phyloP scores from a whole-genome alignment of 2,113 vertebrate genomes.

The Nothocercus julius region DNA sequence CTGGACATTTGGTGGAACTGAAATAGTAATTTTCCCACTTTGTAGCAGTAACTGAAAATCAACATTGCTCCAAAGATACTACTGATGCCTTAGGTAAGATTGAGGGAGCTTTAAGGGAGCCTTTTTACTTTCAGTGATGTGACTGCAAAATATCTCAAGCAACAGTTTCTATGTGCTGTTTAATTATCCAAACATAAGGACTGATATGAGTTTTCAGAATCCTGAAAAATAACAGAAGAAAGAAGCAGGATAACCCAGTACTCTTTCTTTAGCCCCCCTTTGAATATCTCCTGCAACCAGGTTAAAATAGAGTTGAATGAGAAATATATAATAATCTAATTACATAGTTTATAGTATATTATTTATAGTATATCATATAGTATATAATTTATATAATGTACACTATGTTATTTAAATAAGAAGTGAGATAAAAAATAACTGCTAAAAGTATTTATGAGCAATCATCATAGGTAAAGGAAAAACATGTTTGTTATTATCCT shows the following conservation, averaged over 20 bases:
- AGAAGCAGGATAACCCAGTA: background rate
- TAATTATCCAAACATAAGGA: background rate
- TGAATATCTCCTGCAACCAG: background rate
- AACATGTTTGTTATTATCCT: background rate
- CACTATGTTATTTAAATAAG: background rate
- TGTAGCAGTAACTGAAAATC: background rate
- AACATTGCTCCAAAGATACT: background rate
- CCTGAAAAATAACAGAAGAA: background rate
- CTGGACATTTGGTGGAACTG: background rate
- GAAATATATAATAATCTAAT: too few relatives aligned
- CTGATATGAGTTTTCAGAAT: background rate
- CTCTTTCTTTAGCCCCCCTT: background rate
- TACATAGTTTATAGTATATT: background rate
- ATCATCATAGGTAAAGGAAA: background rate
- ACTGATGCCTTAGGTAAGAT: background rate
- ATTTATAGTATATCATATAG: background rate
- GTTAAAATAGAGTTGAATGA: background rate
- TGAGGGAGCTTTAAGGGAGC: background rate
- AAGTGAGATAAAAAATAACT: background rate
- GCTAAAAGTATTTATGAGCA: background rate
- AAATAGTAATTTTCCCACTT: background rate
- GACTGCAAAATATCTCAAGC: background rate
- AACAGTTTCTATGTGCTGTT: background rate
- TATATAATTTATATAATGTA: background rate
- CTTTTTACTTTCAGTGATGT: background rate